phyloP scores from a whole-genome alignment of 2,888 invertebrate species.

The Stegophylla sp. region DNA sequence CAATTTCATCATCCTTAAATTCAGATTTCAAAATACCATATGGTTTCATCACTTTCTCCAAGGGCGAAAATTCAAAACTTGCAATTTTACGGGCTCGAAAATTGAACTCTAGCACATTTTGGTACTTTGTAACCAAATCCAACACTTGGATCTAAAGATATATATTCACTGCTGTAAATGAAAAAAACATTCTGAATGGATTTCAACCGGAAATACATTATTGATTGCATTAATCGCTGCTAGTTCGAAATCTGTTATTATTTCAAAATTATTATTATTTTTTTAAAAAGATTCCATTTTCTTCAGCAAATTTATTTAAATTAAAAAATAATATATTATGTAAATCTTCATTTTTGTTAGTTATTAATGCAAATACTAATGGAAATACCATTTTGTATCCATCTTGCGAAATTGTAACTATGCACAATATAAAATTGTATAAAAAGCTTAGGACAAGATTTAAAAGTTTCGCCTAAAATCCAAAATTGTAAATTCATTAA shows the following conservation, averaged over 20 bases:
- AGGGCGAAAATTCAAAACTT: neutral
- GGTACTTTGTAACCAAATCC: too few relatives aligned
- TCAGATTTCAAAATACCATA: too few relatives aligned
- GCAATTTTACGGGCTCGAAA: slow-evolving; percentile 18
- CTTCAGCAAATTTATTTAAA: slow-evolving; percentile 23
- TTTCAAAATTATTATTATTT: neutral
- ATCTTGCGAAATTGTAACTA: slow-evolving; percentile 16
- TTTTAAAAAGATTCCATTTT: neutral
- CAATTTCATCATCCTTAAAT: neutral
- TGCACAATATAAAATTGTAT: slow-evolving; percentile 17
- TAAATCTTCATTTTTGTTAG: neutral
- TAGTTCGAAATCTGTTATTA: neutral
- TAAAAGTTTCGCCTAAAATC: slow-evolving; percentile 26
- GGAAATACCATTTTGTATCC: slow-evolving; percentile 6
- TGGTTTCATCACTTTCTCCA: neutral
- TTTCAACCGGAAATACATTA: neutral
- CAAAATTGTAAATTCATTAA: slow-evolving; percentile 22
- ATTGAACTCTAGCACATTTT: neutral
- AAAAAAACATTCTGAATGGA: neutral
- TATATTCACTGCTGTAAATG: neutral
- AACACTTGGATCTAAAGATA: too few relatives aligned
- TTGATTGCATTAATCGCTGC: neutral
- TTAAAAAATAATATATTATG: slow-evolving; percentile 17
- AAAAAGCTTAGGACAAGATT: slow-evolving; percentile 17
- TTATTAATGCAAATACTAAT: slow-evolving; percentile 4